Evolutionary conservation across 2,113 vertebrate species (phyloP).

Genomic region (Rattus norvegicus): GRCr8 NC_086024.1:49199001-49199500

Average conservation of each 20-base stretch:
- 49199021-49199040: neutral
- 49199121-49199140: accelerated
- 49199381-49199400: neutral
- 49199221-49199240: too few relatives aligned
- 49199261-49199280: neutral
- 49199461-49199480: accelerated
- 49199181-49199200: neutral
- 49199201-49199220: too few relatives aligned
- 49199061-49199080: neutral
- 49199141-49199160: neutral
- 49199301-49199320: neutral
- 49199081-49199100: too few relatives aligned
- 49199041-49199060: too few relatives aligned
- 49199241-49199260: neutral
- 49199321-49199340: neutral
- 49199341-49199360: neutral
- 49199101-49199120: neutral
- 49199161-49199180: accelerated
- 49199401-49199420: neutral
- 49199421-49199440: neutral
- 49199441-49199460: neutral
- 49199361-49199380: neutral
- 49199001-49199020: accelerated
- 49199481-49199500: accelerated
- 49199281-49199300: neutral